Conservation (phyloP, 1,140 invertebrate species). For the Neuroterus valhalla region DNA sequence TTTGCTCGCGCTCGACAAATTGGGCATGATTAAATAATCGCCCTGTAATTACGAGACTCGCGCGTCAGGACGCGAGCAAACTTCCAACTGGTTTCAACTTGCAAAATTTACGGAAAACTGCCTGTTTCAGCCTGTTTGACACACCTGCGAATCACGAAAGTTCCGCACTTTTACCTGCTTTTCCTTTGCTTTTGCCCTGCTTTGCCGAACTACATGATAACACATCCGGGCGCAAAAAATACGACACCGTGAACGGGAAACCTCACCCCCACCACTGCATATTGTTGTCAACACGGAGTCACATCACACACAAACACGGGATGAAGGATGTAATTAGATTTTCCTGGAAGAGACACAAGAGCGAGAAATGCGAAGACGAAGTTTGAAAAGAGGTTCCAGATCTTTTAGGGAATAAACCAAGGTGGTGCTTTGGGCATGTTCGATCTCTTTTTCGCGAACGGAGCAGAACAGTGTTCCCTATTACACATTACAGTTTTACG, state of each 20-base stretch:
- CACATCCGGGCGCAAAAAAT: constrained; percentile 45
- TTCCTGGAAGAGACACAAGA: too few relatives aligned
- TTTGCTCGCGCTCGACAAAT: constrained; percentile 42
- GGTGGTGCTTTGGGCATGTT: too few relatives aligned
- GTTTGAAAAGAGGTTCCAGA: too few relatives aligned
- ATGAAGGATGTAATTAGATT: too few relatives aligned
- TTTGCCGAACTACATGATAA: constrained; percentile 49
- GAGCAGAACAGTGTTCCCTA: too few relatives aligned
- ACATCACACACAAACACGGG: too few relatives aligned
- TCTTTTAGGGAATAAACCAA: too few relatives aligned
- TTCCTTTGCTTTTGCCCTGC: constrained; percentile 29
- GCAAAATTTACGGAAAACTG: too few relatives aligned
- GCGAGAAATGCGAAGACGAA: too few relatives aligned
- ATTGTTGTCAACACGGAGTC: too few relatives aligned
- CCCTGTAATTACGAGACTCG: constrained; percentile 44
- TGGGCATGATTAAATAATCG: constrained; percentile 59
- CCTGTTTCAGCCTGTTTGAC: neutral
- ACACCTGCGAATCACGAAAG: neutral
- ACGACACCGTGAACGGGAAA: constrained; percentile 50
- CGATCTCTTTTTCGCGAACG: too few relatives aligned
- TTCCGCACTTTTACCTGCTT: constrained; percentile 14
- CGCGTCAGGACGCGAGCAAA: constrained; percentile 28
- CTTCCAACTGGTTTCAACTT: neutral
- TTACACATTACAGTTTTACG: too few relatives aligned
- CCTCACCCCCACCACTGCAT: constrained; percentile 41